These are phyloP conservation scores for Mus caroli DNA, from an alignment of 2,797 vertebrate genomes.

Conservation along the genomic window DNA sequence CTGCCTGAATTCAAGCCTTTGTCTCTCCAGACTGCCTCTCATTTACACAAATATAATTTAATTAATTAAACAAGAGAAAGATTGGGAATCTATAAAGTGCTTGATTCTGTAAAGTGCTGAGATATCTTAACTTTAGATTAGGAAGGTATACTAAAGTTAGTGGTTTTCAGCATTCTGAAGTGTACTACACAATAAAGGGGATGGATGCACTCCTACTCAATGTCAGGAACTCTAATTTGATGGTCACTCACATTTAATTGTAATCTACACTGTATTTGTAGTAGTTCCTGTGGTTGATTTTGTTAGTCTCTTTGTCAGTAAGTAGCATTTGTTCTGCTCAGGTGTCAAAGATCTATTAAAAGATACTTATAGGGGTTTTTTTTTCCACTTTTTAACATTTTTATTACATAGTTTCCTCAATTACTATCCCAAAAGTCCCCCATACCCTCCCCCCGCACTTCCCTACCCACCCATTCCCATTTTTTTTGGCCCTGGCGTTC, in stretches of 20 bases:
- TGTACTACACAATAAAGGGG: background rate
- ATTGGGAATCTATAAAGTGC: background rate
- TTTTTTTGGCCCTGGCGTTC: no score
- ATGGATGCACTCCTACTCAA: accelerated
- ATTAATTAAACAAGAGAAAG: constrained; percentile 10
- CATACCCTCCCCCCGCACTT: no score
- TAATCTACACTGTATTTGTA: background rate
- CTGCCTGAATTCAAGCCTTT: background rate
- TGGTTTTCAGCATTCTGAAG: background rate
- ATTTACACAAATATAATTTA: constrained; percentile 38
- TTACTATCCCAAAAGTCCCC: no score
- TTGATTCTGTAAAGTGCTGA: background rate
- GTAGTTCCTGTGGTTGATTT: background rate
- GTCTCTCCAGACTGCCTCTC: background rate
- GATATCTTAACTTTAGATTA: background rate
- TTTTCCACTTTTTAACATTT: no score
- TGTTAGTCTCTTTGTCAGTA: background rate
- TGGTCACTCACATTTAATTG: background rate
- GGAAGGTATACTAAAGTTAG: background rate
- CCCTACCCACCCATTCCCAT: no score
- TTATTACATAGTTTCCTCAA: no score
- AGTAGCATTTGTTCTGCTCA: background rate
- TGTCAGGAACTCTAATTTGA: background rate
- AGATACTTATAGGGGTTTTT: background rate
- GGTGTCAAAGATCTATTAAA: background rate